These are phyloP conservation scores for Dendrolimus houi DNA, from an alignment of 2,888 invertebrate genomes.

Conservation along the genomic window DNA sequence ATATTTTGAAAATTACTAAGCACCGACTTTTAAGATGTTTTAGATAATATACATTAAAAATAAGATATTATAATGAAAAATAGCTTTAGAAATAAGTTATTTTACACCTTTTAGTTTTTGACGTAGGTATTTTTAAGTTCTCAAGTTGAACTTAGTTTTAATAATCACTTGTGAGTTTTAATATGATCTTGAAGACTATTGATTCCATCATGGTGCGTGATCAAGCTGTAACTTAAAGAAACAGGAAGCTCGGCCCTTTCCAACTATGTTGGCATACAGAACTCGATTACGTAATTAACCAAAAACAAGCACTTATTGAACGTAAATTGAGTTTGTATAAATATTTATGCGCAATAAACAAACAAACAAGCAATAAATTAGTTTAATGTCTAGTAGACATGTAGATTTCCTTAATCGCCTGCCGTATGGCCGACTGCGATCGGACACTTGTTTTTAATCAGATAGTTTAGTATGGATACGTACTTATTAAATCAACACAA, in stretches of 20 bases:
- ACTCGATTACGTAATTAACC: neutral
- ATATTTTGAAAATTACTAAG: no score
- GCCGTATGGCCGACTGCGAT: conserved; percentile 19
- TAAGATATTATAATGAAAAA: no score
- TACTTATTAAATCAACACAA: neutral
- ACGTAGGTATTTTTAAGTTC: no score
- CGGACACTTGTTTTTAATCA: conserved; percentile 16
- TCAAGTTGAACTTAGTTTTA: no score
- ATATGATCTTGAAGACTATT: no score
- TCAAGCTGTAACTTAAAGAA: no score
- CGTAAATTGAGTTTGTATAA: conserved; percentile 15
- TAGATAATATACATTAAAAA: no score
- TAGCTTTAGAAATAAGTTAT: no score
- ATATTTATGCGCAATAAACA: conserved; percentile 9
- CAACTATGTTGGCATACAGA: neutral
- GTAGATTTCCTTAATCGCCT: conserved; percentile 28
- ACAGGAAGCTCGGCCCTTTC: neutral
- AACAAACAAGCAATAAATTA: conserved; percentile 11
- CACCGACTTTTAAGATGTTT: no score
- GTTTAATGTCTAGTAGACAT: conserved; percentile 17
- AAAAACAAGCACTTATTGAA: conserved; percentile 14
- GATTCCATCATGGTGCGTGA: no score
- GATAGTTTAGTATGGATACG: conserved; percentile 13
- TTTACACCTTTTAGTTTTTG: no score
- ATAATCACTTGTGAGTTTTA: no score